phyloP scores from a whole-genome alignment of 2,797 vertebrate genomes.

The Muraenolepis orangiensis region DNA sequence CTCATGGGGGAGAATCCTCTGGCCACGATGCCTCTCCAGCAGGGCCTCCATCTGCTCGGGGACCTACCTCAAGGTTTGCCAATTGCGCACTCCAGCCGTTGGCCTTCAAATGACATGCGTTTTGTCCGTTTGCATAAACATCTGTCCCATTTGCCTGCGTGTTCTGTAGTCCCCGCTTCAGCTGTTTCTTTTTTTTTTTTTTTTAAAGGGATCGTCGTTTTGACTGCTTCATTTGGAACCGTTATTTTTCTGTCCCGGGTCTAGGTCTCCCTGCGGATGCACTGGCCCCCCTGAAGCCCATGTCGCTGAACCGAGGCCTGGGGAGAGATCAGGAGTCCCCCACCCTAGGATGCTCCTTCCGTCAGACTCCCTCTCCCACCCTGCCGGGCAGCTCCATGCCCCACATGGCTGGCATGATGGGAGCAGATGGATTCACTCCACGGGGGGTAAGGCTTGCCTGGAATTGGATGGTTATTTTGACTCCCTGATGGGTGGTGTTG shows the following conservation, averaged over 20 bases:
- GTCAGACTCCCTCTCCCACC: constrained; percentile 71
- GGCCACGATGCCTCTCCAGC: constrained; percentile 73
- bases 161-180: not conserved
- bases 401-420: constrained; percentile 73
- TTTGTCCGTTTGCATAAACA: constrained; percentile 36
- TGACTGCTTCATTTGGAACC: not conserved
- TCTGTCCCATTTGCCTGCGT: constrained; percentile 28
- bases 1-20: constrained; percentile 85
- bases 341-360: constrained; percentile 62
- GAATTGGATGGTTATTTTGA: too few relatives aligned
- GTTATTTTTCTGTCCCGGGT: constrained; percentile 53
- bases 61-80: constrained; percentile 81
- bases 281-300: constrained; percentile 72
- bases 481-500: not conserved
- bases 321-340: constrained; percentile 76
- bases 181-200: not conserved
- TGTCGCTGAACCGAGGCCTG: constrained; percentile 55
- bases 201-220: not conserved
- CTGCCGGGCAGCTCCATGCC: constrained; percentile 74
- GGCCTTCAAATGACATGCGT: constrained; percentile 25
- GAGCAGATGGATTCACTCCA: constrained; percentile 68
- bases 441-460: constrained; percentile 71
- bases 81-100: constrained; percentile 24
- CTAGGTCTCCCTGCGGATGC: constrained; percentile 74
- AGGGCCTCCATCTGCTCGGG: constrained; percentile 78